A percentile compares a stretch with the other conserved stretches of the same genome.
These are phyloP conservation scores for Ditylenchus dipsaci DNA, from an alignment of 1,140 invertebrate species.

Conservation along the genomic window DNA sequence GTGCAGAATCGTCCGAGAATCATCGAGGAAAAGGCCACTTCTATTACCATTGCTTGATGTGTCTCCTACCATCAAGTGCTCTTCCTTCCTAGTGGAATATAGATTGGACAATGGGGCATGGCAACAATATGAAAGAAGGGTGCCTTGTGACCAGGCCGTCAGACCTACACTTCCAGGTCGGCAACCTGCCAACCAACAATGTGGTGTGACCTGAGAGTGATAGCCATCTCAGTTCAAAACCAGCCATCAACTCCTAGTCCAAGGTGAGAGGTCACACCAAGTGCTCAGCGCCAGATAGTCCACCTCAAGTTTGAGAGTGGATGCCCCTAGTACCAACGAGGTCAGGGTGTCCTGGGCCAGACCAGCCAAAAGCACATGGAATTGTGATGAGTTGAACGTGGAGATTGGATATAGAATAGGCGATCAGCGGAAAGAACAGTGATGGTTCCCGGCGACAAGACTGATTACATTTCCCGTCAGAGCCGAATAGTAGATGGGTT, in stretches of 20 bases:
- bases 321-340: slow-evolving; percentile 55
- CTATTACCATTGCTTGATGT: slow-evolving; percentile 55
- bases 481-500: slow-evolving; percentile 55
- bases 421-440: slow-evolving; percentile 52
- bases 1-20: slow-evolving; percentile 44
- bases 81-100: slow-evolving; percentile 55
- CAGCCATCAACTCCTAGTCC: slow-evolving; percentile 50
- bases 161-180: slow-evolving; percentile 50
- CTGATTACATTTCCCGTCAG: slow-evolving; percentile 57
- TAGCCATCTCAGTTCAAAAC: slow-evolving; percentile 47
- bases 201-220: slow-evolving; percentile 52
- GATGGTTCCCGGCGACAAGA: slow-evolving; percentile 51
- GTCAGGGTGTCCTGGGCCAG: slow-evolving; percentile 55
- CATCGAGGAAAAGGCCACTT: slow-evolving; percentile 52
- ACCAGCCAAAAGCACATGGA: slow-evolving; percentile 53
- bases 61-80: slow-evolving; percentile 35
- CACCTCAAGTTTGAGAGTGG: slow-evolving; percentile 52
- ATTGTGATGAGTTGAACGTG: slow-evolving; percentile 54
- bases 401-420: slow-evolving; percentile 53
- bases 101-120: slow-evolving; percentile 51
- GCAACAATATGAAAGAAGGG: slow-evolving; percentile 47
- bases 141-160: slow-evolving; percentile 49
- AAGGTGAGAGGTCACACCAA: slow-evolving; percentile 56
- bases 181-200: slow-evolving; percentile 52
- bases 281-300: slow-evolving; percentile 51